phyloP scores from a whole-genome alignment of 2,888 invertebrate genomes.

The Lochmaea capreae region DNA sequence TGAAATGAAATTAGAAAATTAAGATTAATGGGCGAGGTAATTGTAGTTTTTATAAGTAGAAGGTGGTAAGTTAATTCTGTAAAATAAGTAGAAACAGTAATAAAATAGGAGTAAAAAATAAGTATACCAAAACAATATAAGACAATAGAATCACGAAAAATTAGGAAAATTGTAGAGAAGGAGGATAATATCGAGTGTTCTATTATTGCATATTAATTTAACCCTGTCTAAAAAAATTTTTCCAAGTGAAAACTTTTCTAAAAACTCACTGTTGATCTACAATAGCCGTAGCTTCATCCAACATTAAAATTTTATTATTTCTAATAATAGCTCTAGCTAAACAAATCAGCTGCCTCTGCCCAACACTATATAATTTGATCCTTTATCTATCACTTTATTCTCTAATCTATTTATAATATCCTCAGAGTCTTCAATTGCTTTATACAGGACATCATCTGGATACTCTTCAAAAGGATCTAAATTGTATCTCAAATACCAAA shows the following conservation, averaged over 20 bases:
- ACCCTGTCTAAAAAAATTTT: no score
- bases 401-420: conserved; percentile 73
- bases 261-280: conserved; percentile 84
- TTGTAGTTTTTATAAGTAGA: not conserved
- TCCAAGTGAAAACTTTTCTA: conserved; percentile 54
- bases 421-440: conserved; percentile 80
- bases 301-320: conserved; percentile 84
- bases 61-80: no score
- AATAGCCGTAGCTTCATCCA: conserved; percentile 95
- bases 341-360: conserved; percentile 91
- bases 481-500: conserved; percentile 78
- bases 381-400: conserved; percentile 80
- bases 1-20: conserved; percentile 6
- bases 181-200: no score
- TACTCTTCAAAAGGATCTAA: conserved; percentile 81
- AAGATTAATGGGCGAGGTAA: not conserved
- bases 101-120: no score
- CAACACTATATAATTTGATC: conserved; percentile 88
- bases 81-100: no score
- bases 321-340: conserved; percentile 88
- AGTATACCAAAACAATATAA: no score
- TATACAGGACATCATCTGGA: conserved; percentile 77
- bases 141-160: no score
- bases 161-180: no score
- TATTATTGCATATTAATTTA: no score